Evolutionary conservation across 2,888 invertebrate genomes (phyloP), one percentile per base, ranked within the genome.

Genomic region (Mechanitis messenoides): DNA sequence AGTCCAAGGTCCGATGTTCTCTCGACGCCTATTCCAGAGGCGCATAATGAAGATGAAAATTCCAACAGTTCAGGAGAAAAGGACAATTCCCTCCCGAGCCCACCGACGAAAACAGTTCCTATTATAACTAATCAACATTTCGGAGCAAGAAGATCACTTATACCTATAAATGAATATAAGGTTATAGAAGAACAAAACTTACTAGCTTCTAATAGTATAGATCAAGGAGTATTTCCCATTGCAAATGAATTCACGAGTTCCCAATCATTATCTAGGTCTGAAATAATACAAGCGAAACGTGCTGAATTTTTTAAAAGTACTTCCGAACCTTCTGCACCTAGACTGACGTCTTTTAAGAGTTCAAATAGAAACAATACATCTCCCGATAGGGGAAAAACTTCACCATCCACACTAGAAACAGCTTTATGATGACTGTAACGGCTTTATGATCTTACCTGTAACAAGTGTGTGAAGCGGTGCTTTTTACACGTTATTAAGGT

Each of bases 21-120:
- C 75, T 95, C 96, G 53, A 94, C 95, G 55, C 95, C 96, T 62
- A 97, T 97, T 80, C 94, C 94, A 50, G 96, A 97, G 90, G 96
- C 94, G 70, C 91, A 92, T 73, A 93, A 94, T 74, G 95, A 95
- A 75, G 96, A 96, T 75, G 95, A 95, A 70, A 93, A 91, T 71
- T 92, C 92, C 1, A 92, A 91, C 67, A 92, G 92, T 72, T 92
- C 92, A 28, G 88, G 91, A 42, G 92, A 92, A 73, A 91, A 91
- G 71, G 90, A 89, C 54, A 69, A 68, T 33, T 79, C 84, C 33
- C 80, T 83, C 33, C 77, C 75, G 58, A 80, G 74, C 73, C 78
- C 80, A 73, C 79, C 84, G 68, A 76, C 81, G 55, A 91, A 90
- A 65, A 86, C 91, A 68, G 83, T 90, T 72, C 89, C 84, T 81